Evolutionary conservation across 2,888 invertebrate species (phyloP), one percentile per base, ranked within the genome.

Genomic region (Brassicogethes aeneus): DNA sequence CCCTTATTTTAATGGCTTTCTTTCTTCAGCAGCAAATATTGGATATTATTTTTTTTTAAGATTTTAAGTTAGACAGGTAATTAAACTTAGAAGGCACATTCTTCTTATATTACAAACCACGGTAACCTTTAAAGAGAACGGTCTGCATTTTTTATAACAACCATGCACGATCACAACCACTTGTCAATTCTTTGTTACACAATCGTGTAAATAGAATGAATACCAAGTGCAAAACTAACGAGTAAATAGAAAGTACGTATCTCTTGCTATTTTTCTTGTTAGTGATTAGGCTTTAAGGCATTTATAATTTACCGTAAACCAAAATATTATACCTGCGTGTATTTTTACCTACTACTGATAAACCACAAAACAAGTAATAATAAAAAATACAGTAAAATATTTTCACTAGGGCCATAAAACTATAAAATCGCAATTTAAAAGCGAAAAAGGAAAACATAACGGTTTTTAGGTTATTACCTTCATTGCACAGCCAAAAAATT

Each of bases 61-160:
- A n/a, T n/a, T n/a, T n/a, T n/a, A n/a, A n/a, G n/a, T 23, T 5
- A 23, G 23, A 10, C 23, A 23, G 10, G 23, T 10, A 23, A 23
- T 23, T 23, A 23, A 23, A 23, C 23, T 23, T 23, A 7, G 23
- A 23, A 23, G 23, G 5, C 23, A 23, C 54, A 45, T 53, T 56
- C 51, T 48, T 51, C 47, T 52, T 50, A 52, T 55, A 53, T 46
- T 49, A 55, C 43, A 47, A 51, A 52, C 49, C 46, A 50, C 48
- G 51, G 48, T 59, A 55, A 59, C 61, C 60, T 61, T 60, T 59
- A 55, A 53, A 57, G 60, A 59, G 60, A 57, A 59, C 54, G 58
- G 53, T 45, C 23, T 45, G 41, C 46, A 47, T 56, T 59, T 58
- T 59, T 52, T 48, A 23, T 10, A 23, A 23, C 10, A 23, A 10